Evolutionary conservation across 2,888 invertebrate genomes (phyloP).

Genomic region (Dascillus cervinus): DNA sequence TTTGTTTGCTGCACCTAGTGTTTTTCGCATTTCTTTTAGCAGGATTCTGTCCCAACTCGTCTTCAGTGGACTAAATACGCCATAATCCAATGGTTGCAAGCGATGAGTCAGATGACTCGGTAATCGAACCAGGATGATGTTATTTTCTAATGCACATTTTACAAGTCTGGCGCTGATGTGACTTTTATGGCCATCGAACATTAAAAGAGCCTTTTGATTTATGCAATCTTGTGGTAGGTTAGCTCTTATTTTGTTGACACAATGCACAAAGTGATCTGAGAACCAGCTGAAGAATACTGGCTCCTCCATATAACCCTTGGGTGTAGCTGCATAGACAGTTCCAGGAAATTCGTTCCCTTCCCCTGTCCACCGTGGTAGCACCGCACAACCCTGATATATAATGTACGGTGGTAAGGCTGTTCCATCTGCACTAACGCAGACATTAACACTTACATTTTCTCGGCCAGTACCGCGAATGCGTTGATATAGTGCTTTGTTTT

Average conservation of each 20-base stretch:
- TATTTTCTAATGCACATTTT: background rate
- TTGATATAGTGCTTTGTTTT: background rate
- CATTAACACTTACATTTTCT: background rate
- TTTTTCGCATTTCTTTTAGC: too few species aligned
- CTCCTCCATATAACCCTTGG: conserved; percentile 4
- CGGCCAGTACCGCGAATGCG: conserved; percentile 1
- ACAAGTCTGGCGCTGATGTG: conserved; percentile 2
- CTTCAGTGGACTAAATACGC: conserved; percentile 1
- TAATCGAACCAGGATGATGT: background rate
- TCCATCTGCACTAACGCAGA: conserved; percentile 1
- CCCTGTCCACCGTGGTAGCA: conserved; percentile 1
- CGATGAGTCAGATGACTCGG: background rate
- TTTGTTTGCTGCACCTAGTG: conserved; percentile 1
- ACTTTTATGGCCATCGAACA: conserved; percentile 2
- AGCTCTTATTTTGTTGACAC: too few species aligned
- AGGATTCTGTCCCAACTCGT: conserved; percentile 1
- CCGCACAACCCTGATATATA: conserved; percentile 1
- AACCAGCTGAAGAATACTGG: conserved; percentile 4
- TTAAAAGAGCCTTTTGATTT: conserved; percentile 1
- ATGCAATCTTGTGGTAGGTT: background rate
- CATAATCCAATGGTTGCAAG: background rate
- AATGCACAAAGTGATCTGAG: background rate
- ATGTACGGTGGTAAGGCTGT: conserved; percentile 1
- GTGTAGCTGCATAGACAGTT: background rate
- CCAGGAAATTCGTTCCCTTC: background rate